A percentile compares a stretch with the other conserved stretches of the same genome.
Conservation (phyloP, 2,888 invertebrate species). For the Lasioglossum calceatum region DNA sequence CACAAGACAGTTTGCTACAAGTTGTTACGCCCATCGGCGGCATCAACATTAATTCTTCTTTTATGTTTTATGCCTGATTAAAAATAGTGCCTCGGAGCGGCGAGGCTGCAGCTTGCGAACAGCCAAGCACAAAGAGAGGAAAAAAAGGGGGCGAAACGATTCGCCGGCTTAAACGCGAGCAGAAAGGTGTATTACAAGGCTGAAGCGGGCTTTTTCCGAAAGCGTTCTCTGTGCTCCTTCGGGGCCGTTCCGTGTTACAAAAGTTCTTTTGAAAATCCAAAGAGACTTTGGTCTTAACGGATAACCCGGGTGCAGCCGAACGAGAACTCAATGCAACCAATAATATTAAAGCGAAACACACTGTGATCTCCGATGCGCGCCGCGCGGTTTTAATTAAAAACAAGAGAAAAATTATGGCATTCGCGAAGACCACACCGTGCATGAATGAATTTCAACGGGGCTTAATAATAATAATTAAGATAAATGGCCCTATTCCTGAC, state of each 20-base stretch:
- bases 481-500: not conserved
- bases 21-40: constrained; percentile 47
- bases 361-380: not conserved
- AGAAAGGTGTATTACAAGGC: constrained; percentile 53
- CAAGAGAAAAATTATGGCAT: not conserved
- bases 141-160: constrained; percentile 39
- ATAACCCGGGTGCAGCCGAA: constrained; percentile 39
- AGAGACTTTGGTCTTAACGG: constrained; percentile 47
- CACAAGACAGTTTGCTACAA: constrained; percentile 21
- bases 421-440: not conserved
- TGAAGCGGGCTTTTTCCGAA: constrained; percentile 48
- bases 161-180: constrained; percentile 42
- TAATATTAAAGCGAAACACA: constrained; percentile 36
- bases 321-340: constrained; percentile 42
- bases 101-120: constrained; percentile 27
- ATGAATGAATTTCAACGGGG: not conserved
- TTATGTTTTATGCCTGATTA: constrained; percentile 52
- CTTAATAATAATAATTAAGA: not conserved
- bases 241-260: constrained; percentile 15
- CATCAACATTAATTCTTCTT: constrained; percentile 54
- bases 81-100: constrained; percentile 60
- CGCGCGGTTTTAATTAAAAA: constrained; percentile 30
- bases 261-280: constrained; percentile 54
- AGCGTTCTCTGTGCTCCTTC: constrained; percentile 30
- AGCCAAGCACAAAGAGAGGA: constrained; percentile 34